phyloP scores from a whole-genome alignment of 2,888 invertebrate genomes.

The Drosophila tanythrix region DNA sequence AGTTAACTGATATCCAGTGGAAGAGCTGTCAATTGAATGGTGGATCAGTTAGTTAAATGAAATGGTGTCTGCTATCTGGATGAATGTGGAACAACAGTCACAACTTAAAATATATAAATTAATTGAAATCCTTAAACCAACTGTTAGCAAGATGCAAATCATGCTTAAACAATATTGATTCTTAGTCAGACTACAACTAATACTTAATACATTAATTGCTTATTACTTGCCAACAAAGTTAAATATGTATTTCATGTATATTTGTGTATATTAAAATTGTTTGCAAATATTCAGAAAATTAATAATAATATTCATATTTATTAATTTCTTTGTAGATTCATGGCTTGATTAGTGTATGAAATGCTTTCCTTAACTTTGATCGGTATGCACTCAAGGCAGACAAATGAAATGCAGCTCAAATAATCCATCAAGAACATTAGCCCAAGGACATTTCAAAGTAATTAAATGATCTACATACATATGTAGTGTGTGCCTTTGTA shows the following conservation, averaged over 20 bases:
- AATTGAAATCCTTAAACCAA: background rate
- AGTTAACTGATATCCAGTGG: background rate
- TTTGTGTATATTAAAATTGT: too few species aligned
- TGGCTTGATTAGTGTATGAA: background rate
- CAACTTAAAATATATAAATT: background rate
- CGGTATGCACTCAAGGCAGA: constrained; percentile 13
- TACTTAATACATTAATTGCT: too few species aligned
- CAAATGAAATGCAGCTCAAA: constrained; percentile 51
- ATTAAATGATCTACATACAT: constrained; percentile 54
- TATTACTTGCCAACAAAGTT: too few species aligned
- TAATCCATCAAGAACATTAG: constrained; percentile 36
- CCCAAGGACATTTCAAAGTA: constrained; percentile 59
- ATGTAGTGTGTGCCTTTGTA: constrained; percentile 25
- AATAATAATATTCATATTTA: too few species aligned
- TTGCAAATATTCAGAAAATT: too few species aligned
- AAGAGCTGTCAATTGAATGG: background rate
- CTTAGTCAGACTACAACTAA: too few species aligned
- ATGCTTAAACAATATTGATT: background rate
- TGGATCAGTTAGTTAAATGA: background rate
- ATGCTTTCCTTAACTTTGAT: constrained; percentile 2
- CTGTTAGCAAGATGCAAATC: background rate
- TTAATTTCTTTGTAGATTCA: too few species aligned
- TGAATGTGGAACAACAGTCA: background rate
- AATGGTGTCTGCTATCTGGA: background rate
- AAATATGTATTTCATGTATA: too few species aligned